Evolutionary conservation across 2,888 invertebrate genomes (phyloP).

Genomic region (Thera obeliscata): DNA sequence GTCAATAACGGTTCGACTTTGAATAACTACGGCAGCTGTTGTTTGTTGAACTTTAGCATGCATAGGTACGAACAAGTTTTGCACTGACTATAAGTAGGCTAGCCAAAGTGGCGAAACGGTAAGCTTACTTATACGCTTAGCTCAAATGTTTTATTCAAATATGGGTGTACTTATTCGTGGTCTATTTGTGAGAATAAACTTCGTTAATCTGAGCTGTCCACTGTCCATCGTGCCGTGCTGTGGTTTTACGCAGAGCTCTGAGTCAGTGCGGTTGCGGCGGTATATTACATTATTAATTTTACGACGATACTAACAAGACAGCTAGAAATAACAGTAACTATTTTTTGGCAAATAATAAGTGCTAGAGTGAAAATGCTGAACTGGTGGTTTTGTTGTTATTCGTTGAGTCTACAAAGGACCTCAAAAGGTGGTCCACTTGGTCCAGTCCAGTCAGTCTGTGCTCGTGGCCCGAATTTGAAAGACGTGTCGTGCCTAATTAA

Average conservation of each 20-base stretch:
- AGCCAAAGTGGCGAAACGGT: slow-evolving; percentile 1
- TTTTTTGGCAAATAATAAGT: not conserved
- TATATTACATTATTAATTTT: slow-evolving; percentile 16
- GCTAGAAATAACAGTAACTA: not conserved
- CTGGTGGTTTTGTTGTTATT: no score
- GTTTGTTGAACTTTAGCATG: slow-evolving; percentile 1
- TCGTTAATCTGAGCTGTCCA: slow-evolving; percentile 19
- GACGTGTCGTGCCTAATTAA: no score
- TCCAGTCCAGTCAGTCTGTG: no score
- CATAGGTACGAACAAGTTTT: slow-evolving; percentile 5
- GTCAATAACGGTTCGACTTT: slow-evolving; percentile 33
- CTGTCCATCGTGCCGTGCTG: slow-evolving; percentile 18
- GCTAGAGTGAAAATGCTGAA: no score
- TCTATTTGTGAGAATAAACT: slow-evolving; percentile 26
- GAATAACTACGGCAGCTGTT: slow-evolving; percentile 5
- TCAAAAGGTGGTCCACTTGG: no score
- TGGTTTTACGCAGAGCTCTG: slow-evolving; percentile 7
- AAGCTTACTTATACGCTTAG: slow-evolving; percentile 5
- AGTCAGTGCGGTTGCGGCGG: slow-evolving; percentile 1
- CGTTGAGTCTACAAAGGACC: no score
- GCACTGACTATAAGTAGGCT: slow-evolving; percentile 1
- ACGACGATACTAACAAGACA: slow-evolving; percentile 1
- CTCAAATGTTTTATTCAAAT: slow-evolving; percentile 5
- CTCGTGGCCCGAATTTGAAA: no score
- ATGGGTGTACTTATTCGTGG: slow-evolving; percentile 7